Conservation (phyloP, 92 coral and sea anemone genomes). For the Isaurus tuberculatus region DNA sequence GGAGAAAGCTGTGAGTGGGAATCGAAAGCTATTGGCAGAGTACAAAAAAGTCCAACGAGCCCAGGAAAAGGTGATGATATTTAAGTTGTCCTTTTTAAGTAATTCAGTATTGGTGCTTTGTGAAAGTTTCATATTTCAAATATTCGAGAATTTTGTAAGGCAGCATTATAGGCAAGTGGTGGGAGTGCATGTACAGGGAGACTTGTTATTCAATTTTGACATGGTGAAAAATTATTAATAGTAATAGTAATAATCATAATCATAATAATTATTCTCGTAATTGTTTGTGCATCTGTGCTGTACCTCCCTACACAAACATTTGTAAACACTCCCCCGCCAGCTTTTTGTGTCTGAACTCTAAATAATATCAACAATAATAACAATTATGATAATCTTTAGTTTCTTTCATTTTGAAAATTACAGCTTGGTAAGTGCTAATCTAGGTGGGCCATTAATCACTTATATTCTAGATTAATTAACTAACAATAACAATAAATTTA, state of each 20-base stretch:
- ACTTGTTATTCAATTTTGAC: constrained; percentile 41
- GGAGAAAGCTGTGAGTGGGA: too few species aligned
- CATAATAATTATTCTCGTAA: background rate
- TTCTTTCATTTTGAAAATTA: constrained; percentile 1
- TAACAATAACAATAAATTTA: background rate
- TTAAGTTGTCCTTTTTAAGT: too few species aligned
- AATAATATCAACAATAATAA: background rate
- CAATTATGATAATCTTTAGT: background rate
- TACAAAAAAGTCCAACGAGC: too few species aligned
- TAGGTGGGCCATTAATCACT: background rate
- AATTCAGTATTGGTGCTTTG: too few species aligned
- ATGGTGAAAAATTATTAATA: constrained; percentile 27
- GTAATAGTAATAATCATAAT: too few species aligned
- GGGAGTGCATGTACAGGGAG: constrained; percentile 29
- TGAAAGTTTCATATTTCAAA: too few species aligned
- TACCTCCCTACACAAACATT: constrained; percentile 47
- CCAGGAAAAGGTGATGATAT: too few species aligned
- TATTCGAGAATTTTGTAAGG: too few species aligned
- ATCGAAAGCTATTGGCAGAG: too few species aligned
- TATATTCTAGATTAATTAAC: background rate
- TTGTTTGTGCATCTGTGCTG: constrained; percentile 42
- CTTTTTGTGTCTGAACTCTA: constrained; percentile 38
- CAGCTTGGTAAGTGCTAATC: background rate
- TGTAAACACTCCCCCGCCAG: constrained; percentile 38
- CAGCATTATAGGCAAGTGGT: constrained; percentile 19